Conservation (phyloP, 2,888 invertebrate species). For the Oligia fasciuncula region DNA sequence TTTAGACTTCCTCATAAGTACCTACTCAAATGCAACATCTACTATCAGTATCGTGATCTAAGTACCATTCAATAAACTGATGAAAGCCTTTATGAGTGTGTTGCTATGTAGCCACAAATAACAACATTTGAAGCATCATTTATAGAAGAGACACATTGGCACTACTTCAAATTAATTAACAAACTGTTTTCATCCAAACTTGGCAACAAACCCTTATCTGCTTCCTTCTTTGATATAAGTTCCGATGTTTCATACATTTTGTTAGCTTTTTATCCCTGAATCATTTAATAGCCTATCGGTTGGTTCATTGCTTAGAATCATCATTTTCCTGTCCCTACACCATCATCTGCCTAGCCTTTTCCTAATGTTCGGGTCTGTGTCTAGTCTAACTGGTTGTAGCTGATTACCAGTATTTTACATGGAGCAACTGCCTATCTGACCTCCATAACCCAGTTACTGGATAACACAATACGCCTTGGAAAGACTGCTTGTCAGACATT, state of each 20-base stretch:
- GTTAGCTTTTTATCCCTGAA: not conserved
- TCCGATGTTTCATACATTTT: not conserved
- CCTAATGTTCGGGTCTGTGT: not conserved
- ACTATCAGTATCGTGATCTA: not conserved
- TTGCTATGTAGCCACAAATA: slow-evolving; percentile 36
- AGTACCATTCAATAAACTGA: not conserved
- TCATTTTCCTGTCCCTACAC: not conserved
- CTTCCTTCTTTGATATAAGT: slow-evolving; percentile 43
- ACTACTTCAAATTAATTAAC: slow-evolving; percentile 42
- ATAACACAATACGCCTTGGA: not conserved
- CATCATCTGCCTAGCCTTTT: not conserved
- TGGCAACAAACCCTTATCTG: slow-evolving; percentile 42
- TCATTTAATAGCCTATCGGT: not conserved
- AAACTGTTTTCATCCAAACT: slow-evolving; percentile 43
- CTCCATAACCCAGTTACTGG: not conserved
- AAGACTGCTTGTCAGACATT: not conserved
- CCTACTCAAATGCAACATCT: not conserved
- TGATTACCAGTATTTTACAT: too few relatives aligned
- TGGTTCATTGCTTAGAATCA: not conserved
- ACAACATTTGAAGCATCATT: slow-evolving; percentile 31
- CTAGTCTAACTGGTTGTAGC: not conserved
- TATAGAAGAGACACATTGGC: slow-evolving; percentile 47
- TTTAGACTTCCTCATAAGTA: not conserved
- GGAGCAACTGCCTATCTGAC: too few relatives aligned
- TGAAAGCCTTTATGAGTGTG: slow-evolving; percentile 6